phyloP scores from a whole-genome alignment of 2,888 invertebrate species.

The Anthoptus insignis region DNA sequence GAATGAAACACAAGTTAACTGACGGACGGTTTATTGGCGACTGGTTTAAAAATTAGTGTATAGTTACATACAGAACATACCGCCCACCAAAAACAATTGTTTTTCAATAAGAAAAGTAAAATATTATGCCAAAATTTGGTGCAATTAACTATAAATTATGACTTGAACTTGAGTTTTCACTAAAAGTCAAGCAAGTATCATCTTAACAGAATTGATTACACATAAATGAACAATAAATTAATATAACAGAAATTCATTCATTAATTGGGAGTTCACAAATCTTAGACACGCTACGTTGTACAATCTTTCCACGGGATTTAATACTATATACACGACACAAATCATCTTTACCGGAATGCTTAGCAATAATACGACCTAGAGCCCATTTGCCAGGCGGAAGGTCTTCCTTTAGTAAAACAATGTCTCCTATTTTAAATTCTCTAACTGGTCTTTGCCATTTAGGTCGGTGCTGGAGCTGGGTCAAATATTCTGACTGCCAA shows the following conservation, averaged over 20 bases:
- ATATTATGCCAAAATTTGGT: background rate
- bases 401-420: slow-evolving; percentile 45
- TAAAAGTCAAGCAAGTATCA: background rate
- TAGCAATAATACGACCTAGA: slow-evolving; percentile 41
- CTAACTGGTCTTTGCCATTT: slow-evolving; percentile 40
- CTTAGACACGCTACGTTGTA: slow-evolving; percentile 14
- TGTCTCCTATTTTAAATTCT: slow-evolving; percentile 36
- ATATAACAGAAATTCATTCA: background rate
- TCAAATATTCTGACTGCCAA: slow-evolving; percentile 46
- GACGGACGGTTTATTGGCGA: no score
- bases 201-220: background rate
- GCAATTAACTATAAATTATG: background rate
- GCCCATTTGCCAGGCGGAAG: slow-evolving; percentile 47
- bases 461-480: slow-evolving; percentile 38
- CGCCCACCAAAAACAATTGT: background rate
- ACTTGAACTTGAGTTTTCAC: background rate
- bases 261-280: slow-evolving; percentile 13
- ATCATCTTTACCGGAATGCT: slow-evolving; percentile 14
- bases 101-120: background rate
- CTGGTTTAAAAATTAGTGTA: no score
- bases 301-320: slow-evolving; percentile 9
- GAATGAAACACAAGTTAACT: no score
- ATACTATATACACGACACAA: slow-evolving; percentile 19
- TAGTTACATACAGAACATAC: background rate
- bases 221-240: background rate